phyloP scores from a whole-genome alignment of 1,140 invertebrate species.

The Lepidurus arcticus region DNA sequence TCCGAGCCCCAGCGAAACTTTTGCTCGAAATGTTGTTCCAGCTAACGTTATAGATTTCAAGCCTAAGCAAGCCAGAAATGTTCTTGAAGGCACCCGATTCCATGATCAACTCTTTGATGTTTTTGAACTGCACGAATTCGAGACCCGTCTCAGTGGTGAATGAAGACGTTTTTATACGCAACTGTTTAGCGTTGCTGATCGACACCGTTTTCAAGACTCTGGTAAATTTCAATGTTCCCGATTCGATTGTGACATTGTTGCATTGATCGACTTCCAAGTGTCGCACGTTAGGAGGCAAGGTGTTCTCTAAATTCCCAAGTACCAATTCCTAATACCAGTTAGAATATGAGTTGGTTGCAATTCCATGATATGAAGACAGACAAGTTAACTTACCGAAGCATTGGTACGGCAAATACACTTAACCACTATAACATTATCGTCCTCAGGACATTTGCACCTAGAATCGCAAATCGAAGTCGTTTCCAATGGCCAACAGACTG shows the following conservation, averaged over 20 bases:
- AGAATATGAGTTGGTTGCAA: neutral
- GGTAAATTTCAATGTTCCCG: neutral
- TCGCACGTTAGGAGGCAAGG: neutral
- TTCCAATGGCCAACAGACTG: neutral
- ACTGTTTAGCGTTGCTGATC: neutral
- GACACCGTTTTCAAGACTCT: neutral
- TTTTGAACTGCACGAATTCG: constrained; percentile 10
- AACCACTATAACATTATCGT: neutral
- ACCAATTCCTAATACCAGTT: neutral
- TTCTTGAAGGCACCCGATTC: neutral
- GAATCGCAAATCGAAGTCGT: neutral
- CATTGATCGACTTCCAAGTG: neutral
- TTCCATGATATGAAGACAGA: neutral
- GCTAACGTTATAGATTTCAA: constrained; percentile 19
- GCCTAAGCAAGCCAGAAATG: neutral
- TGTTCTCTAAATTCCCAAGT: neutral
- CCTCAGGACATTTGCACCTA: neutral
- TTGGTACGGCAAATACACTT: neutral
- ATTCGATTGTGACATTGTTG: neutral
- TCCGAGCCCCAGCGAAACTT: neutral
- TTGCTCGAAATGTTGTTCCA: constrained; percentile 12
- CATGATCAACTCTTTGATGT: constrained; percentile 12
- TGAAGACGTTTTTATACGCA: neutral
- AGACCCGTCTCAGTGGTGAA: neutral
- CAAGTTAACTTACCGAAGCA: neutral